phyloP scores from a whole-genome alignment of 2,888 invertebrate species.

The Tortricodes alternella region DNA sequence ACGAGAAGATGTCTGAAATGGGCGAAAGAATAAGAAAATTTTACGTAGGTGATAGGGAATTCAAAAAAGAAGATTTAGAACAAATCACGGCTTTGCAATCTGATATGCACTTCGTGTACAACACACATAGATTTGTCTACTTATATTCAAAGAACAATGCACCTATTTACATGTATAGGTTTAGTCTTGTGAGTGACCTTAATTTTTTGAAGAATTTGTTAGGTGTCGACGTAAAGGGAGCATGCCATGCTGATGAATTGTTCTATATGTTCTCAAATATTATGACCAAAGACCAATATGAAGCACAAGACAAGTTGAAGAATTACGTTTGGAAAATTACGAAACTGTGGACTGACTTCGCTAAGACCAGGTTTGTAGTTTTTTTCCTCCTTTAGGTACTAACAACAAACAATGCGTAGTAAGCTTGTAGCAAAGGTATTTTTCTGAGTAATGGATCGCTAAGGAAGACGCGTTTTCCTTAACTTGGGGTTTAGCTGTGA shows the following conservation, averaged over 20 bases:
- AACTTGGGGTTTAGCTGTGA: not conserved
- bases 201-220: conserved; percentile 40
- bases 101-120: conserved; percentile 38
- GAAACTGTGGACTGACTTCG: conserved; percentile 69
- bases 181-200: conserved; percentile 43
- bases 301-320: conserved; percentile 44
- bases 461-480: conserved; percentile 10
- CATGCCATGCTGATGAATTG: conserved; percentile 67
- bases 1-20: conserved; percentile 35
- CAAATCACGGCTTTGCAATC: conserved; percentile 33
- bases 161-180: conserved; percentile 42
- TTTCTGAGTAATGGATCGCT: too few relatives aligned
- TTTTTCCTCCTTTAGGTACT: not conserved
- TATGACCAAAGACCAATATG: conserved; percentile 48
- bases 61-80: conserved; percentile 34
- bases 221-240: conserved; percentile 44
- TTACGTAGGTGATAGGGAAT: conserved; percentile 37
- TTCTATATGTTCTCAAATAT: conserved; percentile 60
- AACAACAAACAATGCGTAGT: too few relatives aligned
- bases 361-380: conserved; percentile 59
- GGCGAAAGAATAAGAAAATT: conserved; percentile 41
- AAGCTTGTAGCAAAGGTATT: not conserved
- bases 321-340: conserved; percentile 52
- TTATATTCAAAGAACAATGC: conserved; percentile 33
- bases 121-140: conserved; percentile 39